These are phyloP conservation scores for Drosophila pruinosa DNA, from an alignment of 1,140 invertebrate species.

Conservation along the genomic window DNA sequence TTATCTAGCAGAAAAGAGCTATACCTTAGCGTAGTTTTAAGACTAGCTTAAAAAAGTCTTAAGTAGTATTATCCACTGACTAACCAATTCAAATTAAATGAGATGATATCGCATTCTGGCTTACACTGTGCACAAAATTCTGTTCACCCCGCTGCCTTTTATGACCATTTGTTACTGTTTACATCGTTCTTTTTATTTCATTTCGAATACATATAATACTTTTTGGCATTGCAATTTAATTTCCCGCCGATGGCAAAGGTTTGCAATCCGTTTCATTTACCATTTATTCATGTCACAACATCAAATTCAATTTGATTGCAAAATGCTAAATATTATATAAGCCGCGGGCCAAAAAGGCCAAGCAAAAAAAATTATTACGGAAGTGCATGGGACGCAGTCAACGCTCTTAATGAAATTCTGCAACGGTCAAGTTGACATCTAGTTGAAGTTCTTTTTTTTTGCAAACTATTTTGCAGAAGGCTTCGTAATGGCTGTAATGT, in stretches of 20 bases:
- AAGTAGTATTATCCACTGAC: background rate
- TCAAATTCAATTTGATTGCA: constrained; percentile 69
- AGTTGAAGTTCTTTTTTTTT: background rate
- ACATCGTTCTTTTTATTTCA: constrained; percentile 13
- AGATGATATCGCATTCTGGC: no score
- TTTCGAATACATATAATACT: constrained; percentile 45
- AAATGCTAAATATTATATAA: constrained; percentile 34
- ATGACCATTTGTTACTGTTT: constrained; percentile 2
- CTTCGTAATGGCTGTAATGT: constrained; percentile 43
- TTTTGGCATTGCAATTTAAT: constrained; percentile 65
- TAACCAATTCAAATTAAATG: no score
- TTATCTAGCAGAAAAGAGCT: no score
- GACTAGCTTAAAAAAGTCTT: no score
- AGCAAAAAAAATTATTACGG: constrained; percentile 18
- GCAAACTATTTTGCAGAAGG: background rate
- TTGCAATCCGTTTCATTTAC: constrained; percentile 70
- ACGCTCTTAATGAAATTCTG: constrained; percentile 64
- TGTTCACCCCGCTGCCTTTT: constrained; percentile 12
- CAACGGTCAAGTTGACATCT: constrained; percentile 47
- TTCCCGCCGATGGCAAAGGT: constrained; percentile 62
- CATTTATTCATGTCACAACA: constrained; percentile 69
- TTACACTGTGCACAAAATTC: background rate
- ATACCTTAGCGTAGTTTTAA: no score
- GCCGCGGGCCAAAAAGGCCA: no score
- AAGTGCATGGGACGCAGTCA: constrained; percentile 19